These are phyloP conservation scores for Stenchaetothrips biformis DNA, from an alignment of 2,888 invertebrate species.

Conservation along the genomic window DNA sequence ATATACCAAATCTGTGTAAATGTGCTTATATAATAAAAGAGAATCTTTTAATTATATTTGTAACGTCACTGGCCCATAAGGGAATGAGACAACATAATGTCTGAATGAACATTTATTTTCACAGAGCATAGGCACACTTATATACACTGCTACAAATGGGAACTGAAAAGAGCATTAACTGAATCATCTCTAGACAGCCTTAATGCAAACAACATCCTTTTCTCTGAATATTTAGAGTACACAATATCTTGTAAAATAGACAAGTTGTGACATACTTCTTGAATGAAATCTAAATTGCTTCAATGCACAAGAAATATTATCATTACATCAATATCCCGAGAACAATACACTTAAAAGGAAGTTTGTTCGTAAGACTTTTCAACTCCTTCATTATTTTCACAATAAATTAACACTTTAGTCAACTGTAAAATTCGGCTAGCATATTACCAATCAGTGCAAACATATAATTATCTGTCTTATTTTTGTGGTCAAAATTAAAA, in stretches of 20 bases:
- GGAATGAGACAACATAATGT: no score
- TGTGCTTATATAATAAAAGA: no score
- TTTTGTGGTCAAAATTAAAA: not conserved
- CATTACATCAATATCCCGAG: not conserved
- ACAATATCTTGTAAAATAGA: not conserved
- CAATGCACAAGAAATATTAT: not conserved
- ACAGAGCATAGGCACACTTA: not conserved
- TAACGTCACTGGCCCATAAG: no score
- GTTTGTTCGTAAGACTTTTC: not conserved
- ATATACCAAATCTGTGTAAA: no score
- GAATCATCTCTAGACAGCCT: not conserved
- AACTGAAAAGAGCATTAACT: not conserved
- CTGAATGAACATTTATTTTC: not conserved
- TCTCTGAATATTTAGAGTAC: not conserved
- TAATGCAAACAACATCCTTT: not conserved
- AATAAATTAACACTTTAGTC: not conserved
- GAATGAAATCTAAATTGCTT: not conserved
- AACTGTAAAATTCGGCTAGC: not conserved
- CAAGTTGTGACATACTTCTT: not conserved
- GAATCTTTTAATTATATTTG: no score
- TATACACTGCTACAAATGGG: conserved; percentile 3
- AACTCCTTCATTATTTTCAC: not conserved
- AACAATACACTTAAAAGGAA: not conserved
- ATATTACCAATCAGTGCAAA: not conserved
- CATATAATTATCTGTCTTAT: not conserved